Percentiles rank a stretch among this genome's conserved stretches.
These are phyloP conservation scores for Salvelinus namaycush DNA, from an alignment of 2,113 vertebrate species.

Conservation along the genomic window DNA sequence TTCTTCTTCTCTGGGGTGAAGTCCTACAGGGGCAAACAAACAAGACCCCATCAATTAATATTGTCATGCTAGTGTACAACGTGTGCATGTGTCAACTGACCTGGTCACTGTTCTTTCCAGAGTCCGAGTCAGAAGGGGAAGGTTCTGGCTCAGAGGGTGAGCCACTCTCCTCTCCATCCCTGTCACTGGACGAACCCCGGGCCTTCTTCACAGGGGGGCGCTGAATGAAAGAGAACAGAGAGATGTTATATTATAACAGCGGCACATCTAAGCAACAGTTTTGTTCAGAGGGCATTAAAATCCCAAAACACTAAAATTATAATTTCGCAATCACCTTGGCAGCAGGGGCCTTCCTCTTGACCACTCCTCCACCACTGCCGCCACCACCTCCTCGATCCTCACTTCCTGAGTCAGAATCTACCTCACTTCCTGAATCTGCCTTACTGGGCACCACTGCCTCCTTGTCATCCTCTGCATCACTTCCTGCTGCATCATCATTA, in stretches of 20 bases:
- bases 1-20: slow-evolving; percentile 93
- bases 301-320: background rate
- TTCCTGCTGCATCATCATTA: slow-evolving; percentile 67
- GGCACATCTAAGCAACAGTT: background rate
- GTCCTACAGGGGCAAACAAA: slow-evolving; percentile 72
- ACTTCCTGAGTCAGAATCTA: slow-evolving; percentile 83
- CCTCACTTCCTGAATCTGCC: slow-evolving; percentile 69
- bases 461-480: slow-evolving; percentile 59
- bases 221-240: slow-evolving; percentile 15
- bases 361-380: background rate
- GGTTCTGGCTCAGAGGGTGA: slow-evolving; percentile 89
- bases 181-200: slow-evolving; percentile 87
- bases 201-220: slow-evolving; percentile 77
- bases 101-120: slow-evolving; percentile 94
- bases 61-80: background rate
- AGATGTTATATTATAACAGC: background rate
- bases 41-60: background rate
- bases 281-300: background rate
- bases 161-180: slow-evolving; percentile 81
- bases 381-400: slow-evolving; percentile 75
- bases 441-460: slow-evolving; percentile 75
- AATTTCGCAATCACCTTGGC: slow-evolving; percentile 62
- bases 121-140: slow-evolving; percentile 86
- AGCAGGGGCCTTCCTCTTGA: slow-evolving; percentile 72
- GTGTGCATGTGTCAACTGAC: slow-evolving; percentile 55